phyloP scores from a whole-genome alignment of 2,113 vertebrate genomes.

The Coptodon bakossiorum region DNA sequence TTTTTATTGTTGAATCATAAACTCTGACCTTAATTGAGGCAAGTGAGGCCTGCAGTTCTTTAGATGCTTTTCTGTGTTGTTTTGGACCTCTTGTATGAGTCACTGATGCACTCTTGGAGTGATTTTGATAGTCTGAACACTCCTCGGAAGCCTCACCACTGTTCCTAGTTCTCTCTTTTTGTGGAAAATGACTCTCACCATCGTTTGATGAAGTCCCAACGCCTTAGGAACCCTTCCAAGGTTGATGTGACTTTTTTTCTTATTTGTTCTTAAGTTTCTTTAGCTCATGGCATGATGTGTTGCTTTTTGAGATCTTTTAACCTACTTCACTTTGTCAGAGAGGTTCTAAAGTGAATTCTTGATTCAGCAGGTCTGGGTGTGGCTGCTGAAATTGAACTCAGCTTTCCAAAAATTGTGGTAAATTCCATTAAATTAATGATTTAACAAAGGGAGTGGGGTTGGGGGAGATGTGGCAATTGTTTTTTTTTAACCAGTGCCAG shows the following conservation, averaged over 20 bases:
- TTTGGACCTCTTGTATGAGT: background rate
- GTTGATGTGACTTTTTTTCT: background rate
- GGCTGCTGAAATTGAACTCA: background rate
- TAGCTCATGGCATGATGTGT: background rate
- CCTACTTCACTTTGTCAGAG: background rate
- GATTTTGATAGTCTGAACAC: background rate
- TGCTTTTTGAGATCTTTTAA: background rate
- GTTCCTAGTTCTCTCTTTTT: background rate
- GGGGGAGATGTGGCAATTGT: background rate
- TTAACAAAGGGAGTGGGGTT: background rate
- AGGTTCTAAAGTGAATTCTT: background rate
- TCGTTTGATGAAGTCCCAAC: background rate
- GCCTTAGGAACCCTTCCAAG: background rate
- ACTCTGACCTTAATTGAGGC: background rate
- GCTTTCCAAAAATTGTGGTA: background rate
- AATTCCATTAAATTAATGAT: background rate
- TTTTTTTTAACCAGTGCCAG: background rate
- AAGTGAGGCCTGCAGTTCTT: background rate
- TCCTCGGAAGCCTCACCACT: background rate
- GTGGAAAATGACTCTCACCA: background rate
- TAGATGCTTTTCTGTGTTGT: background rate
- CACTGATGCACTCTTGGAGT: background rate
- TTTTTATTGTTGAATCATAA: background rate
- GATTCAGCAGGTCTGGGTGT: background rate
- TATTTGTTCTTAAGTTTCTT: background rate